Evolutionary conservation across 2,888 invertebrate genomes (phyloP).

Genomic region (Sesamia inferens): DNA sequence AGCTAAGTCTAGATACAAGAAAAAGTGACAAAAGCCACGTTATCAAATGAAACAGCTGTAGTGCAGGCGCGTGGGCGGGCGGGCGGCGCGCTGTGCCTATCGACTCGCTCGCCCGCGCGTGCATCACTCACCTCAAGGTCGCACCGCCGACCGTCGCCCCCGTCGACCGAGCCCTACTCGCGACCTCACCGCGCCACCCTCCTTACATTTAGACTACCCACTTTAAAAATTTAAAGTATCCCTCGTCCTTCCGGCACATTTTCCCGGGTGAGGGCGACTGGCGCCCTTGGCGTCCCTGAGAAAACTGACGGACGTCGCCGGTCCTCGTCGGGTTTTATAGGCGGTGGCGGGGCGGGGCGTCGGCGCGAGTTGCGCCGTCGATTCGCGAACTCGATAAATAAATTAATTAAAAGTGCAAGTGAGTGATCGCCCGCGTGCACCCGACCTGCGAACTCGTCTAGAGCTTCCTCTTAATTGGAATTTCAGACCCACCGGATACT

Average conservation of each 20-base stretch:
- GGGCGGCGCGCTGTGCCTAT: slow-evolving; percentile 75
- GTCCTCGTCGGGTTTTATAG: slow-evolving; percentile 83
- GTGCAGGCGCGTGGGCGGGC: slow-evolving; percentile 84
- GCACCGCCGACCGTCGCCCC: slow-evolving; percentile 67
- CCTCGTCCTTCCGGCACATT: slow-evolving; percentile 83
- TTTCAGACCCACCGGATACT: slow-evolving; percentile 79
- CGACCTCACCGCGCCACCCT: slow-evolving; percentile 72
- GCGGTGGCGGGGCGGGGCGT: slow-evolving; percentile 84
- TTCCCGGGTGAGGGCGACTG: slow-evolving; percentile 78
- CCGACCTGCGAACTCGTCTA: slow-evolving; percentile 81
- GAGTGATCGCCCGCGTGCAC: slow-evolving; percentile 87
- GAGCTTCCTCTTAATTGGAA: slow-evolving; percentile 86
- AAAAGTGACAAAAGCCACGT: slow-evolving; percentile 73
- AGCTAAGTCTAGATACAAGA: slow-evolving; percentile 60
- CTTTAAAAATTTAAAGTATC: slow-evolving; percentile 79
- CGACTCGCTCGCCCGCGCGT: slow-evolving; percentile 78
- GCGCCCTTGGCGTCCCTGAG: slow-evolving; percentile 83
- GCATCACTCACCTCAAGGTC: slow-evolving; percentile 88
- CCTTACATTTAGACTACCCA: slow-evolving; percentile 76
- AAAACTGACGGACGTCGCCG: slow-evolving; percentile 87
- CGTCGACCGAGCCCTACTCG: slow-evolving; percentile 77
- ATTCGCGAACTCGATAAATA: slow-evolving; percentile 89
- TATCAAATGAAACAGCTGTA: slow-evolving; percentile 87
- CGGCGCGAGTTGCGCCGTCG: slow-evolving; percentile 89
- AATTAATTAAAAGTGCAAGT: slow-evolving; percentile 91